Evolutionary conservation across 2,888 invertebrate species (phyloP).

Genomic region (Lampropteryx suffumata): DNA sequence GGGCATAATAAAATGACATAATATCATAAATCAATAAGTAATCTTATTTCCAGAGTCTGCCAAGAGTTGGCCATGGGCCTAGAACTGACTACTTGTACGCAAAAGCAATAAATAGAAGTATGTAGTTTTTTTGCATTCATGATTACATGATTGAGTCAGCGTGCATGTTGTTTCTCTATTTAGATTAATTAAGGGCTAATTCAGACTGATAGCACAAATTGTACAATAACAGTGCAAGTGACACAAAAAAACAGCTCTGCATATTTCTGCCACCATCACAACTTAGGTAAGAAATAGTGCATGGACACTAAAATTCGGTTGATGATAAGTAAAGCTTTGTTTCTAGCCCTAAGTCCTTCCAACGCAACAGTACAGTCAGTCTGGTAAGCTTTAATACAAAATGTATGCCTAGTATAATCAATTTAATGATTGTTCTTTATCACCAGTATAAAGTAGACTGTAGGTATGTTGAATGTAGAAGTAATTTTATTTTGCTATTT

Average conservation of each 20-base stretch:
- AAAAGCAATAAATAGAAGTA: conserved; percentile 16
- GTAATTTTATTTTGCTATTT: conserved; percentile 49
- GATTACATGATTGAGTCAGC: conserved; percentile 32
- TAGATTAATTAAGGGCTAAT: neutral
- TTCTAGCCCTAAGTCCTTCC: too few relatives aligned
- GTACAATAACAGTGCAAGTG: neutral
- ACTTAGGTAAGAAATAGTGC: too few relatives aligned
- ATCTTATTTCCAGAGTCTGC: too few relatives aligned
- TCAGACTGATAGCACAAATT: conserved; percentile 5
- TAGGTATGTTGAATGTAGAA: conserved; percentile 38
- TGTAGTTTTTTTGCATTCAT: conserved; percentile 9
- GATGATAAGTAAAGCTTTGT: too few relatives aligned
- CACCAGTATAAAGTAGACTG: conserved; percentile 18
- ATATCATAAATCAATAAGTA: too few relatives aligned
- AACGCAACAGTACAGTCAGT: neutral
- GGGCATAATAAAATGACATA: too few relatives aligned
- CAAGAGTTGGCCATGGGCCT: neutral
- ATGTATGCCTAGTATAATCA: conserved; percentile 37
- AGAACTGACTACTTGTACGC: neutral
- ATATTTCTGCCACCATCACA: neutral
- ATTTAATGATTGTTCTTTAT: conserved; percentile 29
- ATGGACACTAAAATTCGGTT: too few relatives aligned
- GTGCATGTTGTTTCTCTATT: conserved; percentile 41
- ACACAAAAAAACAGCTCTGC: neutral
- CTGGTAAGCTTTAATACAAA: conserved; percentile 5